phyloP scores from a whole-genome alignment of 2,797 vertebrate genomes.

The Enteromius thamalakanensis region DNA sequence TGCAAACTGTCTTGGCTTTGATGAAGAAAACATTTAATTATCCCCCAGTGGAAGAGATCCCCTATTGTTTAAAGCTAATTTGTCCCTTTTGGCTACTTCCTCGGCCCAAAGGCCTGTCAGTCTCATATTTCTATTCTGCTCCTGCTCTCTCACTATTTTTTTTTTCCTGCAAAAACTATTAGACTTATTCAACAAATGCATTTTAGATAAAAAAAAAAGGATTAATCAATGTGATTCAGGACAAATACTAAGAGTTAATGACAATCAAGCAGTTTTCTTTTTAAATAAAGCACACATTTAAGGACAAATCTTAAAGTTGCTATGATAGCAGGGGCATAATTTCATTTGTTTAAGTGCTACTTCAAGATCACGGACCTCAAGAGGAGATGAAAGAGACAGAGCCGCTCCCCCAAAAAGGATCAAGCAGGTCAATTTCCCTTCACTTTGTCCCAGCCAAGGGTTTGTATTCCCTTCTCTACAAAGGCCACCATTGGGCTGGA shows the following conservation, averaged over 20 bases:
- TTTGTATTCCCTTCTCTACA: constrained; percentile 80
- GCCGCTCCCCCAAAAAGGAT: constrained; percentile 78
- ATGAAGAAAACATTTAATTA: constrained; percentile 94
- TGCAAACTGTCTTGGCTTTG: constrained; percentile 91
- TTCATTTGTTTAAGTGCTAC: constrained; percentile 83
- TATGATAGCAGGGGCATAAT: constrained; percentile 68
- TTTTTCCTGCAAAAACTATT: constrained; percentile 8
- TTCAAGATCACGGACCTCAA: constrained; percentile 76
- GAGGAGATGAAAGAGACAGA: constrained; percentile 79
- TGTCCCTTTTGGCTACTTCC: constrained; percentile 88
- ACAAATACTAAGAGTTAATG: constrained; percentile 20
- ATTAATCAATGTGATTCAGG: constrained; percentile 17
- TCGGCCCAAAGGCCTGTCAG: constrained; percentile 77
- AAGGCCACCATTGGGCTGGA: constrained; percentile 78
- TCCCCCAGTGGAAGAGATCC: constrained; percentile 87
- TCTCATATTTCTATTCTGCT: constrained; percentile 79
- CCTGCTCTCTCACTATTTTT: constrained; percentile 63
- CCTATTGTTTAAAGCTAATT: constrained; percentile 88
- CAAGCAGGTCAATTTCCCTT: constrained; percentile 85
- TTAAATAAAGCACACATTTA: neutral
- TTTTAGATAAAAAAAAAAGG: constrained; percentile 33
- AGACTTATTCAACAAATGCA: constrained; percentile 42
- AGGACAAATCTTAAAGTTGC: constrained; percentile 10
- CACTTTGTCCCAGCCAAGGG: constrained; percentile 79
- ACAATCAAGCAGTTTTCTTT: neutral